These are phyloP conservation scores for Muntiacus reevesi DNA, from an alignment of 2,113 vertebrate genomes.

Conservation along the genomic window DNA sequence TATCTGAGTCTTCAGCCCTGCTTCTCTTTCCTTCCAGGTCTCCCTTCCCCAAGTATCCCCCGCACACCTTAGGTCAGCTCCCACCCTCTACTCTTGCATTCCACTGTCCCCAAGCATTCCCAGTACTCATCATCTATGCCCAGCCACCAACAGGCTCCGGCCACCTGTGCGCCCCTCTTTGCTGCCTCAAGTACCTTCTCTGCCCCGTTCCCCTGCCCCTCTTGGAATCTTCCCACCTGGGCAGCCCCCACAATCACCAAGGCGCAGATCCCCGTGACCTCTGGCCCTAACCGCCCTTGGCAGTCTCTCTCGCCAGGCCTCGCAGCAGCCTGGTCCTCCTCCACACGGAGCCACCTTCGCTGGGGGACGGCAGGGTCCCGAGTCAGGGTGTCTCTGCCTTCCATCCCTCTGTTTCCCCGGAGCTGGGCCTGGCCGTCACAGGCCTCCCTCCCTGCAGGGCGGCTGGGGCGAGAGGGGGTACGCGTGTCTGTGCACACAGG, in stretches of 20 bases:
- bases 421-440: neutral
- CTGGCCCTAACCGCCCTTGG: rapidly evolving
- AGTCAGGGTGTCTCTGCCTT: neutral
- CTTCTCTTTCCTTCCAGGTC: no score
- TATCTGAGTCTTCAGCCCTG: neutral
- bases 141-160: neutral
- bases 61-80: neutral
- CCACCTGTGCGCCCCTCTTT: neutral
- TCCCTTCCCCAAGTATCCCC: no score
- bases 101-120: no score
- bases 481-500: no score
- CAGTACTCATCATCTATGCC: no score
- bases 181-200: no score
- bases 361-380: neutral
- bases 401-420: neutral
- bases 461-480: neutral
- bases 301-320: no score
- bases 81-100: neutral
- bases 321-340: no score
- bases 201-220: no score
- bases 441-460: neutral
- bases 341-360: neutral
- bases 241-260: neutral
- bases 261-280: rapidly evolving
- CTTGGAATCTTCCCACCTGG: neutral